Percentiles rank a stretch among this genome's conserved stretches.
These are phyloP conservation scores for Teleogryllus oceanicus DNA, from an alignment of 2,888 invertebrate genomes.

Conservation along the genomic window DNA sequence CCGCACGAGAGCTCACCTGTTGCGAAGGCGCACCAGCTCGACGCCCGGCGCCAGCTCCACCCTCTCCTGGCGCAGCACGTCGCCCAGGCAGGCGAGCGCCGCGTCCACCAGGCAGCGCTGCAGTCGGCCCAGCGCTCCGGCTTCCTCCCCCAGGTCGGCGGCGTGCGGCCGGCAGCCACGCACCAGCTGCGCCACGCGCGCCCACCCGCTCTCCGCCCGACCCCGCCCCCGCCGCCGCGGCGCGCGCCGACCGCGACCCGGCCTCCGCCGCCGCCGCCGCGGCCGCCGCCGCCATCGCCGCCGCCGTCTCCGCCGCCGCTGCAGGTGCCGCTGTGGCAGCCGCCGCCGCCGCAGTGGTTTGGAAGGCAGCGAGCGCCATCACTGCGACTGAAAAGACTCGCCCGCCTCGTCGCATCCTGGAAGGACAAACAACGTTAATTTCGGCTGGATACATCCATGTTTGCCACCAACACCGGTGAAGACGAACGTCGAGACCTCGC, in stretches of 20 bases:
- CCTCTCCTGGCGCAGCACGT: conserved; percentile 56
- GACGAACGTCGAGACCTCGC: no score
- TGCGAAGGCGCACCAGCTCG: conserved; percentile 55
- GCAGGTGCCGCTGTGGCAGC: not conserved
- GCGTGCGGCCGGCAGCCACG: conserved; percentile 37
- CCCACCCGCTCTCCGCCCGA: conserved; percentile 23
- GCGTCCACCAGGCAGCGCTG: conserved; percentile 43
- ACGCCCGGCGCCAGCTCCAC: conserved; percentile 63
- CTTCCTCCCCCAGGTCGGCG: not conserved
- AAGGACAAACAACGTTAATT: no score
- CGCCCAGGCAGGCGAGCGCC: conserved; percentile 57
- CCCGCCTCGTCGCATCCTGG: no score
- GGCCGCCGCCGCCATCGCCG: conserved; percentile 21
- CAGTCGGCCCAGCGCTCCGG: conserved; percentile 35
- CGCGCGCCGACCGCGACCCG: no score
- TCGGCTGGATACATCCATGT: no score
- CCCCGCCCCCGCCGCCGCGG: no score
- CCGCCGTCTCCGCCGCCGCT: not conserved
- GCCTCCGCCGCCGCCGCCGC: not conserved
- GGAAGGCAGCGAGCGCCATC: not conserved
- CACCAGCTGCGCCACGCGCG: conserved; percentile 3
- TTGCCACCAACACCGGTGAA: no score
- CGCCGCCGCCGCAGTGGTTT: not conserved
- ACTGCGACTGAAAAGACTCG: no score
- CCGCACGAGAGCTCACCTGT: not conserved